phyloP scores from a whole-genome alignment of 2,797 vertebrate genomes.

The Tympanoctomys barrerae region DNA sequence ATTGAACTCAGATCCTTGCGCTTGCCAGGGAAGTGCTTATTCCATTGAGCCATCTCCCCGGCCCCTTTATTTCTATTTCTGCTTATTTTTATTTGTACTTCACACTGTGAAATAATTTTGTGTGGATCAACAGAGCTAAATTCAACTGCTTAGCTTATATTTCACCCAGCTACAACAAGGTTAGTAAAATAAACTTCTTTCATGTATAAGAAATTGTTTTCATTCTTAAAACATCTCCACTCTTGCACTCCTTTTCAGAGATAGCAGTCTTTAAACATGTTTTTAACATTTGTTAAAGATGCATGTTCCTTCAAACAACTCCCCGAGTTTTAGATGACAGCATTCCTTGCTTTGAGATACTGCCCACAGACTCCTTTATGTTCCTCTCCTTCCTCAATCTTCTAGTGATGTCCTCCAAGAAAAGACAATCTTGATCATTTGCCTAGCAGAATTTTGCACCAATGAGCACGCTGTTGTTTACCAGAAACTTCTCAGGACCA shows the following conservation, averaged over 20 bases:
- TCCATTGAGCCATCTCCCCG: no score
- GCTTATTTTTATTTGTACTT: conserved; percentile 73
- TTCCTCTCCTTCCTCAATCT: conserved; percentile 34
- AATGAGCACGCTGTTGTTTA: conserved; percentile 18
- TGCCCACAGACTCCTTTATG: not conserved
- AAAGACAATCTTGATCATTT: conserved; percentile 42
- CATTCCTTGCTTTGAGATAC: conserved; percentile 34
- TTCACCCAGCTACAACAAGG: conserved; percentile 46
- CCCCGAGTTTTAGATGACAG: conserved; percentile 28
- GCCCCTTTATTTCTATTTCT: not conserved
- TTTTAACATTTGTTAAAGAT: conserved; percentile 54
- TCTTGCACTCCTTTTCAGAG: not conserved
- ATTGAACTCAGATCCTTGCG: no score
- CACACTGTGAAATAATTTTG: conserved; percentile 71
- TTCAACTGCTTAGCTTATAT: conserved; percentile 70
- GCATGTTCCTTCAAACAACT: conserved; percentile 29
- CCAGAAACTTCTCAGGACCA: conserved; percentile 50
- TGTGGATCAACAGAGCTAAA: conserved; percentile 71
- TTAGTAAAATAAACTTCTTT: conserved; percentile 73
- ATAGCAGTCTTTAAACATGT: conserved; percentile 54
- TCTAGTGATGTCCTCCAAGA: conserved; percentile 1
- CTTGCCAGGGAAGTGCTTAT: no score
- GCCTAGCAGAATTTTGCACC: conserved; percentile 18
- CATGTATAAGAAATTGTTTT: conserved; percentile 54
- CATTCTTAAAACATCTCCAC: conserved; percentile 67